phyloP scores from a whole-genome alignment of 1,140 invertebrate genomes.

The Linepithema humile region DNA sequence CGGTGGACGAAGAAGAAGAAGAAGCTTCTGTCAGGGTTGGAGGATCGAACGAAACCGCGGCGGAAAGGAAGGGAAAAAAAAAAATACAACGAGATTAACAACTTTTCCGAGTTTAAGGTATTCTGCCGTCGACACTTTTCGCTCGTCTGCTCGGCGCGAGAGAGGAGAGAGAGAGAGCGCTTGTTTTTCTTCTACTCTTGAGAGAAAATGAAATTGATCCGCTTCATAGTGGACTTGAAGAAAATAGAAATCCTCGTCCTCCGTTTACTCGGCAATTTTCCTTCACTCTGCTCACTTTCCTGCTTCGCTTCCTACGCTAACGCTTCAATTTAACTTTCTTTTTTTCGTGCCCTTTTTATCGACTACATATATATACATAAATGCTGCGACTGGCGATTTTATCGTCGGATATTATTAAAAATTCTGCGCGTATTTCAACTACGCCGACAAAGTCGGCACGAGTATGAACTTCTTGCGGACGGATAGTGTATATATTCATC shows the following conservation, averaged over 20 bases:
- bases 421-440: not conserved
- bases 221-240: conserved; percentile 52
- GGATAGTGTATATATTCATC: not conserved
- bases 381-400: not conserved
- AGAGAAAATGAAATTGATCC: conserved; percentile 56
- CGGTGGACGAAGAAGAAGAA: conserved; percentile 28
- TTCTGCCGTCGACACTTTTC: conserved; percentile 55
- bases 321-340: conserved; percentile 31
- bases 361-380: not conserved
- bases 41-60: conserved; percentile 47
- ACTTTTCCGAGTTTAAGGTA: conserved; percentile 56
- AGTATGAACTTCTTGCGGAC: not conserved
- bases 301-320: conserved; percentile 7
- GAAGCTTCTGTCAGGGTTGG: conserved; percentile 39
- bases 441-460: not conserved
- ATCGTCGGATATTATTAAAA: not conserved
- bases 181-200: conserved; percentile 53
- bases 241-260: conserved; percentile 53
- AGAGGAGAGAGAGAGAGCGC: not conserved
- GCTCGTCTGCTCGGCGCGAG: conserved; percentile 13
- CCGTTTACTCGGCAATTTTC: conserved; percentile 49
- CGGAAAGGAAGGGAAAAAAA: conserved; percentile 23
- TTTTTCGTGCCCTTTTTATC: not conserved
- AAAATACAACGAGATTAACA: conserved; percentile 56
- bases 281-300: conserved; percentile 28